Conservation (phyloP, 2,113 vertebrate genomes). For the Equus quagga region DNA sequence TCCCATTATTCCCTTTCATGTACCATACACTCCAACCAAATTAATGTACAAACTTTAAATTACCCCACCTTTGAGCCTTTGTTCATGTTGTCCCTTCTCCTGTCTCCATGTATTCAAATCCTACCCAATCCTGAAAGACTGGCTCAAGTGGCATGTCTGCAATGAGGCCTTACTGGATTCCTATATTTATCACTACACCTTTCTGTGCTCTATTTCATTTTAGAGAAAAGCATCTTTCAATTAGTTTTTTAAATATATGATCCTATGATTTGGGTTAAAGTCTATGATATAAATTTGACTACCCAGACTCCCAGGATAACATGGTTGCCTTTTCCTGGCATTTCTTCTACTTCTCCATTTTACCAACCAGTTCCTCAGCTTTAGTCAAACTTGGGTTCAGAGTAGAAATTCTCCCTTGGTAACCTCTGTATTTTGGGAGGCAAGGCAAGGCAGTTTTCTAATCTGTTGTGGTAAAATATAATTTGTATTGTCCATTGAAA, state of each 20-base stretch:
- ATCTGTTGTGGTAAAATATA: slow-evolving; percentile 6
- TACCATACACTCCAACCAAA: not conserved
- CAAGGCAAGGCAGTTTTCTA: slow-evolving; percentile 41
- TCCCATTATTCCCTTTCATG: not conserved
- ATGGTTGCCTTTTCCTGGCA: not conserved
- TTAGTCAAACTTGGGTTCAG: slow-evolving; percentile 32
- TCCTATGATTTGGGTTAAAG: slow-evolving; percentile 23
- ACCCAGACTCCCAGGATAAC: not conserved
- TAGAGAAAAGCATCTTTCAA: slow-evolving; percentile 22
- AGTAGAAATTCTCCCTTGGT: not conserved
- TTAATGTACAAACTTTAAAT: not conserved
- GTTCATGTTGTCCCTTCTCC: not conserved
- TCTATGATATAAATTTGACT: slow-evolving; percentile 36
- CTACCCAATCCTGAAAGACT: not conserved
- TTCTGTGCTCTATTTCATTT: not conserved
- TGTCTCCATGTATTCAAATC: slow-evolving; percentile 29
- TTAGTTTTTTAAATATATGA: not conserved
- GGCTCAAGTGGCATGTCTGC: not conserved
- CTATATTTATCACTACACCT: not conserved
- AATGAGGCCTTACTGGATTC: not conserved
- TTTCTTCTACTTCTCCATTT: slow-evolving; percentile 13
- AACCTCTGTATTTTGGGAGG: not conserved
- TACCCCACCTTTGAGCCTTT: not conserved
- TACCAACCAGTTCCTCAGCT: not conserved
- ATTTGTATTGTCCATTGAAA: not conserved